Base-by-base conservation (phyloP, 2,888 invertebrate species). In the Girardia tigrina region DNA sequence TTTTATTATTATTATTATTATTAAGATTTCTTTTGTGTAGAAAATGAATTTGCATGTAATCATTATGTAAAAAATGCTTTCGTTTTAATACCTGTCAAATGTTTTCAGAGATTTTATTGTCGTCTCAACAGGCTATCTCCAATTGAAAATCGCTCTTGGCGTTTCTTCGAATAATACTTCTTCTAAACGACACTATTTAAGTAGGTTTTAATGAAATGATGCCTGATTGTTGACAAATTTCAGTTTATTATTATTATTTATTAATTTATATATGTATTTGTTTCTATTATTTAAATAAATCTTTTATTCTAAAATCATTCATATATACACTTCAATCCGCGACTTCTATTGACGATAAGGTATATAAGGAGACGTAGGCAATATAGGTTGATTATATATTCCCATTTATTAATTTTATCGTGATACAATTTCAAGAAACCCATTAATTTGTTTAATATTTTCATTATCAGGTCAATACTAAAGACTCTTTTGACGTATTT, bases 71-170 rank as follows among this genome's bases (percentile, higher is more conserved):
- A 56, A 56, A 56, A 8, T 56, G 56, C 4, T 56, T 56, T 56
- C 56, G 23, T 23, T 56, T 56, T 56, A 56, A 56, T 56, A 56
- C 23, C 56, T 56, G 56, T 56, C 56, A 4, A 56, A 56, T 56
- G 56, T 56, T 56, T 56, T 56, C 56, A 56, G 56, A 56, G 56
- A 56, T 56, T 56, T 56, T 56, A 56, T 56, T 56, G 56, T 56
- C 56, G 23, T n/a, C 56, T 56, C 56, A 56, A 56, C 56, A 56
- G 56, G 56, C 56, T 56, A 12, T 56, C n/a, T n/a, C n/a, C 56
- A 56, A 56, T 56, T 56, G 56, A 56, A 56, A 56, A 56, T 56
- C 56, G 8, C 4, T 20, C 56, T 56, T 56, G 56, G 56, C 4
- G 23, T n/a, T n/a, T 8, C 56, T 56, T 56, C 56, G 56, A 56